A percentile compares a stretch with the other conserved stretches of the same genome.
phyloP scores from a whole-genome alignment of 2,113 vertebrate species.

The Tragulus kanchil region DNA sequence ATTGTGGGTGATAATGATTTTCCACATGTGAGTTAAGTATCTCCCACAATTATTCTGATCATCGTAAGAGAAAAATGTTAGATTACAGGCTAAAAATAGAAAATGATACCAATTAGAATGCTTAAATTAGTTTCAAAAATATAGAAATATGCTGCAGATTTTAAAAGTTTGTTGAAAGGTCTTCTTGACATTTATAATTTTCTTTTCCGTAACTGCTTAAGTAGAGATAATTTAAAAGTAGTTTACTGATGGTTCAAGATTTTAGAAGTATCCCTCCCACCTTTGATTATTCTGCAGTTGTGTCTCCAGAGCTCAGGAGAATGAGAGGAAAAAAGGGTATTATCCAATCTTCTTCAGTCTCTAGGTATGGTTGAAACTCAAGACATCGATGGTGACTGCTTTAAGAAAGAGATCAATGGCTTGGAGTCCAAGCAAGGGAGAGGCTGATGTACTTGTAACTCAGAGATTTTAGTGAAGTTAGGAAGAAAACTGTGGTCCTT shows the following conservation, averaged over 20 bases:
- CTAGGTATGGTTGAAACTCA: not conserved
- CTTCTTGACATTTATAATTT: constrained; percentile 10
- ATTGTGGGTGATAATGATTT: not conserved
- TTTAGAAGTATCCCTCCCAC: not conserved
- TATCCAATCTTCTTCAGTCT: not conserved
- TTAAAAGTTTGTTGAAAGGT: not conserved
- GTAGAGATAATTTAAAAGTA: constrained; percentile 53
- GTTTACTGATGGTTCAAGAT: constrained; percentile 14
- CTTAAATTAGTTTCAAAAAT: constrained; percentile 46
- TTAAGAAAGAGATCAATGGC: not conserved
- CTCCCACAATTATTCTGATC: constrained; percentile 49
- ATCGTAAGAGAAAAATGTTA: not conserved
- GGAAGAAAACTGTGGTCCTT: not conserved
- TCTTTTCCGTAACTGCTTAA: constrained; percentile 27
- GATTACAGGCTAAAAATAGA: constrained; percentile 33
- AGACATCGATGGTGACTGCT: not conserved
- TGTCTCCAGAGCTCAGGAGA: not conserved
- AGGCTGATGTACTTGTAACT: not conserved
- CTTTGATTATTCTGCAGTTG: constrained; percentile 31
- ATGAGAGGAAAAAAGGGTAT: not conserved
- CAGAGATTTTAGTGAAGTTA: constrained; percentile 47
- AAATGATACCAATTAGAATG: not conserved
- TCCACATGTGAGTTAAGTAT: not conserved
- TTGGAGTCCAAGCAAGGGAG: not conserved
- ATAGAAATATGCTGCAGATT: not conserved